Base-by-base conservation (phyloP, 2,797 vertebrate genomes). In the Oryzias dopingdopingensis region DNA sequence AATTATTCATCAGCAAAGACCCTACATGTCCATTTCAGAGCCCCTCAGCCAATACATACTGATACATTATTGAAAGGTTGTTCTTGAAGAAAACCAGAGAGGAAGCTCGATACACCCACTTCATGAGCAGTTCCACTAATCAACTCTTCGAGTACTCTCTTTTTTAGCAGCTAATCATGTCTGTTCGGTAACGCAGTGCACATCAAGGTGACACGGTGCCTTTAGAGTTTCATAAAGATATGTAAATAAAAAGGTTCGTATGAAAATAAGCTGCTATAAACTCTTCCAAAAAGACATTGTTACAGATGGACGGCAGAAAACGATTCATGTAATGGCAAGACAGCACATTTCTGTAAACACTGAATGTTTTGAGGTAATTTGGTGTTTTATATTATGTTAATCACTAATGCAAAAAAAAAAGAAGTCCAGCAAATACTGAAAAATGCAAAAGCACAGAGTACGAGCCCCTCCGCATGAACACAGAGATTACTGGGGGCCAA, bases 61-160 rank as follows among this genome's bases (percentile, higher is more conserved):
- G 87, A 93, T 91, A 90, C 91, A 93, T 90, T 87, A 90, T 89
- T 90, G 67, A 88, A 80, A 77, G 74, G 74, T 70, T 79, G 72
- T 74, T 88, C 75, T 69, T 75, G 62, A 80, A 85, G 81, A 81
- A 82, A 85, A 84, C 66, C 62, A 63, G 59, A 52, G 49, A 77
- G 60, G 63, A 83, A 75, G 77, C 76, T 70, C 62, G 50, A 84
- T 68, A 70, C 55, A 72, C 48, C 59, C 49, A 61, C 72, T 69
- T 72, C 64, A 76, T 52, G 70, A 72, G 79, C 67, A 74, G 68
- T 77, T 74, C 63, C 62, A 65, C 73, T 67, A 72, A 79, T 71
- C 74, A 74, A 72, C 61, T 77, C 76, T 81, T 85, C 85, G 81
- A 86, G 82, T 79, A 88, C 51, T 55, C 18, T 65, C 65, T 52